A percentile compares a stretch with the other conserved stretches of the same genome.
phyloP scores from a whole-genome alignment of 2,888 invertebrate genomes.

The Thymelicus acteon region DNA sequence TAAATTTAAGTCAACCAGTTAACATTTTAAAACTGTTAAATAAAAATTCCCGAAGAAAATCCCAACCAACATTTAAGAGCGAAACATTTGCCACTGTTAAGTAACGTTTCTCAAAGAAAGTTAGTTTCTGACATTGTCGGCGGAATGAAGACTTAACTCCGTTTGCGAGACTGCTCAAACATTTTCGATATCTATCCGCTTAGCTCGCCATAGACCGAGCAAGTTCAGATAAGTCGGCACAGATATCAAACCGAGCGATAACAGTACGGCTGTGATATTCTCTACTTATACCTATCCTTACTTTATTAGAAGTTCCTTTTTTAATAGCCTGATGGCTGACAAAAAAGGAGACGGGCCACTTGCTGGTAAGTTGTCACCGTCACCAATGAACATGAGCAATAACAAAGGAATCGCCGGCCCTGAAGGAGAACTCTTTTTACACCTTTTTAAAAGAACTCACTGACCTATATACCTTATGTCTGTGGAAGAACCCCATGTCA shows the following conservation, averaged over 20 bases:
- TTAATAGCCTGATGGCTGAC: too few relatives aligned
- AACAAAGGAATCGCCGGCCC: too few relatives aligned
- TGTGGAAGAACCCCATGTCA: too few relatives aligned
- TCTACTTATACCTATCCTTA: background rate
- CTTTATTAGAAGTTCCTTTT: background rate
- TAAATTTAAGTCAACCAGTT: background rate
- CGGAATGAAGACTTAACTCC: slow-evolving; percentile 35
- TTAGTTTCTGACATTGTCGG: slow-evolving; percentile 23
- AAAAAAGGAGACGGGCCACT: too few relatives aligned
- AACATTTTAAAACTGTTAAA: background rate
- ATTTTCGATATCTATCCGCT: slow-evolving; percentile 34
- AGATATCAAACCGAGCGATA: background rate
- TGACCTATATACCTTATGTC: too few relatives aligned
- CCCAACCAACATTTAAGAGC: background rate
- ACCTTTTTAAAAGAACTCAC: too few relatives aligned
- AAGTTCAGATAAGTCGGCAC: slow-evolving; percentile 2
- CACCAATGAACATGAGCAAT: too few relatives aligned
- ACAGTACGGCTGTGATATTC: background rate
- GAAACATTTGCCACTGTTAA: slow-evolving; percentile 15
- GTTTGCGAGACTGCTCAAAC: slow-evolving; percentile 29
- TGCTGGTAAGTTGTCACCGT: too few relatives aligned
- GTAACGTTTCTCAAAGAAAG: slow-evolving; percentile 28
- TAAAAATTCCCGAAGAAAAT: background rate
- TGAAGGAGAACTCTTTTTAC: too few relatives aligned
- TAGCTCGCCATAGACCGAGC: slow-evolving; percentile 9